These are phyloP conservation scores for Tipula unca DNA, from an alignment of 2,888 invertebrate genomes.

Conservation along the genomic window DNA sequence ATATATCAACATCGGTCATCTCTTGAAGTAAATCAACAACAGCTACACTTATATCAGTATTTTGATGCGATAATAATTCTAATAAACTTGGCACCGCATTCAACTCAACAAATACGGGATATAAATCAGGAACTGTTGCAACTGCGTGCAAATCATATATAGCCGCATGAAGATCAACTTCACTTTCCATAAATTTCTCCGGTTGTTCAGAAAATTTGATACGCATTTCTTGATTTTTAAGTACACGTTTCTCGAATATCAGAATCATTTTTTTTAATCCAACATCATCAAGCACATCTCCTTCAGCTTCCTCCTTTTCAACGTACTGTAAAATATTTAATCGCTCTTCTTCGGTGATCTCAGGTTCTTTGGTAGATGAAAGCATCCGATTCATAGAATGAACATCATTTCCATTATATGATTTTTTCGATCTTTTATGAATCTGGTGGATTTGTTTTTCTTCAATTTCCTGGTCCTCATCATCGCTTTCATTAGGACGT, in stretches of 20 bases:
- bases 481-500: slow-evolving; percentile 49
- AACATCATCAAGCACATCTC: slow-evolving; percentile 81
- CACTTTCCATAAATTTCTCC: slow-evolving; percentile 98
- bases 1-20: slow-evolving; percentile 90
- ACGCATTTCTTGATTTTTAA: slow-evolving; percentile 94
- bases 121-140: slow-evolving; percentile 92
- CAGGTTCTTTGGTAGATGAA: slow-evolving; percentile 45
- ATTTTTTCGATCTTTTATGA: slow-evolving; percentile 48
- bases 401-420: slow-evolving; percentile 26
- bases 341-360: slow-evolving; percentile 62
- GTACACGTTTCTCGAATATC: slow-evolving; percentile 87
- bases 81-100: slow-evolving; percentile 85
- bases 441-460: slow-evolving; percentile 36
- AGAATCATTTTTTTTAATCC: slow-evolving; percentile 81
- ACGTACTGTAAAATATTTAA: slow-evolving; percentile 75
- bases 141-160: slow-evolving; percentile 57
- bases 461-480: slow-evolving; percentile 55
- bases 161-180: slow-evolving; percentile 83
- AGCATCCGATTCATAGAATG: not conserved
- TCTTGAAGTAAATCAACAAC: slow-evolving; percentile 61
- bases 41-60: slow-evolving; percentile 57
- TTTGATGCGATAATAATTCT: slow-evolving; percentile 90
- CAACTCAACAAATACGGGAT: slow-evolving; percentile 81
- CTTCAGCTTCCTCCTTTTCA: slow-evolving; percentile 71
- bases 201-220: slow-evolving; percentile 96